phyloP scores from a whole-genome alignment of 2,888 invertebrate genomes.

The Brenthis ino region DNA sequence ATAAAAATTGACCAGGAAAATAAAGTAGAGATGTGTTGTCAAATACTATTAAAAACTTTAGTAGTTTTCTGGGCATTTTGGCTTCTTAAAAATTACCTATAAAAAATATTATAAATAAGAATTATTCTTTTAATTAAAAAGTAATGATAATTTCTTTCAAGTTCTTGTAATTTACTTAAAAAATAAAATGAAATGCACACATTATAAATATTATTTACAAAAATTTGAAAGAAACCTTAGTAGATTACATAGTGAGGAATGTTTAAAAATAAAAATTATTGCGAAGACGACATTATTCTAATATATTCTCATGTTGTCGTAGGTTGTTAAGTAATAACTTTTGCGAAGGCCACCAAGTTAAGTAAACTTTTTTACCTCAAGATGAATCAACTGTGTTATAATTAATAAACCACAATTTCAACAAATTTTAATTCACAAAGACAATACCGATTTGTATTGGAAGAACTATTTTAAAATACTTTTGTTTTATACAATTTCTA shows the following conservation, averaged over 20 bases:
- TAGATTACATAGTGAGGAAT: neutral
- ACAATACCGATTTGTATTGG: slow-evolving; percentile 2
- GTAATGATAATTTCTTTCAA: neutral
- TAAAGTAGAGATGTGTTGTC: slow-evolving; percentile 96
- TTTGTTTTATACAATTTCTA: neutral
- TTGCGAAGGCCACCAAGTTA: slow-evolving; percentile 70
- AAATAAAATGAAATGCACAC: neutral
- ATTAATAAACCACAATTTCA: neutral
- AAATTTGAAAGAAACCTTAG: neutral
- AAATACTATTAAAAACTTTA: slow-evolving; percentile 96
- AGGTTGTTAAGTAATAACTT: slow-evolving; percentile 72
- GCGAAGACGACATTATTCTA: slow-evolving; percentile 39
- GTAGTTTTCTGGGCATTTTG: slow-evolving; percentile 91
- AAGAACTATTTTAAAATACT: neutral
- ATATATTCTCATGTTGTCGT: slow-evolving; percentile 45
- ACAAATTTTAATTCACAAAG: neutral
- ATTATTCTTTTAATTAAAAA: too few relatives aligned
- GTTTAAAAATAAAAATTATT: slow-evolving; percentile 1
- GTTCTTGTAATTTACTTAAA: neutral
- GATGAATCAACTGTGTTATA: slow-evolving; percentile 3
- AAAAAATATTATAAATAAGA: neutral
- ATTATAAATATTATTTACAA: neutral
- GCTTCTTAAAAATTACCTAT: slow-evolving; percentile 14
- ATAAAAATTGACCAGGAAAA: slow-evolving; percentile 96
- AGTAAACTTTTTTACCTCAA: slow-evolving; percentile 15